These are phyloP conservation scores for Masnerella sp. DNA, from an alignment of 2,888 invertebrate genomes.

Conservation along the genomic window DNA sequence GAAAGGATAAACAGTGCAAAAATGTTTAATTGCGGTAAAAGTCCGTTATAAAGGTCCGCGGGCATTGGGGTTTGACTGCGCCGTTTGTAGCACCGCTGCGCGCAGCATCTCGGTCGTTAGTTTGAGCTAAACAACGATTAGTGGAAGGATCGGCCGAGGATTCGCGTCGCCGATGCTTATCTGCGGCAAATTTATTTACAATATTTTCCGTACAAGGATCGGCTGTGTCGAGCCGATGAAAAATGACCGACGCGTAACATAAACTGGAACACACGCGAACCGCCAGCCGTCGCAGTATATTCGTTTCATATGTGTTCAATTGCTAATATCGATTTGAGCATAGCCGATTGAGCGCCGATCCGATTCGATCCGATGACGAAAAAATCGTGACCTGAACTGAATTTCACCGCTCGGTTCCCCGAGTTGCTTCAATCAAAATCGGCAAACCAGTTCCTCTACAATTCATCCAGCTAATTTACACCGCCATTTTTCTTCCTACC, in stretches of 20 bases:
- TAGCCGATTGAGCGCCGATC: slow-evolving; percentile 30
- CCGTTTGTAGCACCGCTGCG: no score
- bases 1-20: slow-evolving; percentile 19
- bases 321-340: slow-evolving; percentile 44
- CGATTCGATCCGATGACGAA: slow-evolving; percentile 25
- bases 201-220: slow-evolving; percentile 43
- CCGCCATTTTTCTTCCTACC: background rate
- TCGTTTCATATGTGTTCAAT: slow-evolving; percentile 31
- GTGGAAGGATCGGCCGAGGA: slow-evolving; percentile 18
- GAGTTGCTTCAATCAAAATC: slow-evolving; percentile 42
- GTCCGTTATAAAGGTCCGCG: slow-evolving; percentile 30
- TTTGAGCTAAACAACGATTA: slow-evolving; percentile 44
- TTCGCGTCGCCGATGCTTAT: slow-evolving; percentile 33
- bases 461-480: slow-evolving; percentile 16
- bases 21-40: slow-evolving; percentile 43
- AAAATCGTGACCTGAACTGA: slow-evolving; percentile 26
- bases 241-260: slow-evolving; percentile 38
- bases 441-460: slow-evolving; percentile 18
- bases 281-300: slow-evolving; percentile 27
- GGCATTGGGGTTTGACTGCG: slow-evolving; percentile 31
- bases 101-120: slow-evolving; percentile 37
- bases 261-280: slow-evolving; percentile 47
- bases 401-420: slow-evolving; percentile 31
- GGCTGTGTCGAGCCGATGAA: slow-evolving; percentile 13
- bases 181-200: slow-evolving; percentile 42